phyloP scores from a whole-genome alignment of 2,797 vertebrate species.

The Urocyon cinereoargenteus region DNA sequence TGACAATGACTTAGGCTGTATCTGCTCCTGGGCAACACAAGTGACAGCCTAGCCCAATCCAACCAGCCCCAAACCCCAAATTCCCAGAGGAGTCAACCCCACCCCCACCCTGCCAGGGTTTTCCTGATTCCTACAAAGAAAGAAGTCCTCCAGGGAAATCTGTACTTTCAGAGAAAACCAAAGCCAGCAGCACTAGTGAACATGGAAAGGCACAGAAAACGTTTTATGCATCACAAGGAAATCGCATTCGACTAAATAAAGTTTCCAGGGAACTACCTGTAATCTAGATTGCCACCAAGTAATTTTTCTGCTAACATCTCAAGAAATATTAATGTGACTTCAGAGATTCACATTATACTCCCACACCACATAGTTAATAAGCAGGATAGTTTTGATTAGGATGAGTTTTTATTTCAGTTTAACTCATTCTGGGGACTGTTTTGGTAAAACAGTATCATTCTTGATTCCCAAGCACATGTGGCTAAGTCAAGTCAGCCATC shows the following conservation, averaged over 20 bases:
- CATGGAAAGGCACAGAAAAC: background rate
- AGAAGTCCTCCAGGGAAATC: background rate
- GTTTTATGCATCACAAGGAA: background rate
- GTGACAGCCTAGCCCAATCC: background rate
- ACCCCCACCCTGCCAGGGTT: fast-evolving
- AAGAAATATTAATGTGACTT: background rate
- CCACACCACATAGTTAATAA: background rate
- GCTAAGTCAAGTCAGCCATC: background rate
- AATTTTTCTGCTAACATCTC: background rate
- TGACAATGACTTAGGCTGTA: background rate
- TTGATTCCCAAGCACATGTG: background rate
- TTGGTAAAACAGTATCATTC: background rate
- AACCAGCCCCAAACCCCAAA: background rate
- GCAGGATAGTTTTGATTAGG: background rate
- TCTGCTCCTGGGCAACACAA: background rate
- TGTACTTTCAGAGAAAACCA: background rate
- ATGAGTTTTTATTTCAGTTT: background rate
- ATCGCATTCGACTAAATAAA: background rate
- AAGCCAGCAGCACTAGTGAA: background rate
- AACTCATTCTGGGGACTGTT: background rate
- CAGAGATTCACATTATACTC: background rate
- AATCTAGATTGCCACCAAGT: background rate
- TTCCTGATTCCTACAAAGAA: background rate
- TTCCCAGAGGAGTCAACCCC: background rate
- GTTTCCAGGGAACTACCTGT: background rate